Conservation (phyloP, 1,140 invertebrate genomes). For the Brachionus plicatilis region DNA sequence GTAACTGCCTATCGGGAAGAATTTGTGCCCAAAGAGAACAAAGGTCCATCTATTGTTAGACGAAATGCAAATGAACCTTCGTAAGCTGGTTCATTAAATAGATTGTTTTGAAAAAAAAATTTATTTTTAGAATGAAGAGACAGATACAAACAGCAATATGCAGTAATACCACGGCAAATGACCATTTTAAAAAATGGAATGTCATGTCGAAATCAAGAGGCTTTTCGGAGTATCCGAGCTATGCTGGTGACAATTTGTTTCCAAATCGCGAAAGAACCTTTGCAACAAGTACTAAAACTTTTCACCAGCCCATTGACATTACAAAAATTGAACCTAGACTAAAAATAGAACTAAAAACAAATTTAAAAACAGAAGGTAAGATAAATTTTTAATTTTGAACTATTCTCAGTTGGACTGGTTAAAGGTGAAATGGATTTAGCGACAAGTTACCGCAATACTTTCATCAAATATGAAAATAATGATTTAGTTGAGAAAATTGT, state of each 20-base stretch:
- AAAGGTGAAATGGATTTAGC: not conserved
- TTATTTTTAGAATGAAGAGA: not conserved
- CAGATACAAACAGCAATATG: not conserved
- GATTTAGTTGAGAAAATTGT: not conserved
- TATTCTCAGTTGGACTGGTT: not conserved
- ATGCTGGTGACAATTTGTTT: not conserved
- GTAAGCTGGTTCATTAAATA: not conserved
- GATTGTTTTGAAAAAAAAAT: not conserved
- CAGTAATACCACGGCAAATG: not conserved
- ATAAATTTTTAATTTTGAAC: not conserved
- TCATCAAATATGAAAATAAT: slow-evolving; percentile 14
- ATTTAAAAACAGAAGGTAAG: not conserved
- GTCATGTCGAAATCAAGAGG: not conserved
- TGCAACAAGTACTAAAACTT: not conserved
- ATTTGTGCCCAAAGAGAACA: slow-evolving; percentile 4
- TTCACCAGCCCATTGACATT: not conserved
- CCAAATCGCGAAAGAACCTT: not conserved
- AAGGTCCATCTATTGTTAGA: not conserved
- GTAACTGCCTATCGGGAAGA: not conserved
- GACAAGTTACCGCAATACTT: not conserved
- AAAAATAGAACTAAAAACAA: not conserved
- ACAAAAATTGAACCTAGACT: not conserved
- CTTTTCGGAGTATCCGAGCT: slow-evolving; percentile 14
- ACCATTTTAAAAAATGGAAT: slow-evolving; percentile 19
- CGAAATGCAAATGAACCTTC: slow-evolving; percentile 3